Conservation (phyloP, 2,888 invertebrate species). For the Heliconius ethilla region DNA sequence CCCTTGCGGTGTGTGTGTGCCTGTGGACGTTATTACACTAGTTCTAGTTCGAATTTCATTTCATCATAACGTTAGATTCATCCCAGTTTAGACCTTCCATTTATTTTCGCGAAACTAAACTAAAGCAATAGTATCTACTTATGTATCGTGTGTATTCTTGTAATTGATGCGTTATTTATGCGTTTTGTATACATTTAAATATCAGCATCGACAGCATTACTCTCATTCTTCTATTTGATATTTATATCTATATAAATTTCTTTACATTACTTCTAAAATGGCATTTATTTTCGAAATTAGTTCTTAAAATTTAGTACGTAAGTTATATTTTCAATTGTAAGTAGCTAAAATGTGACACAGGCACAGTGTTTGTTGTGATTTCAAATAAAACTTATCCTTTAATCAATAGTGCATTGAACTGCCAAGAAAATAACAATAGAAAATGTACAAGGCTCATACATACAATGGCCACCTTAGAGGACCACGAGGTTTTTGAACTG, state of each 20-base stretch:
- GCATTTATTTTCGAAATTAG: slow-evolving; percentile 68
- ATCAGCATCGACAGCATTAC: slow-evolving; percentile 10
- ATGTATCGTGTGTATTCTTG: slow-evolving; percentile 35
- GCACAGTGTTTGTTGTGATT: slow-evolving; percentile 45
- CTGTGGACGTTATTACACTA: slow-evolving; percentile 51
- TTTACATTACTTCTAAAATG: slow-evolving; percentile 52
- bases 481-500: slow-evolving; percentile 42
- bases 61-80: slow-evolving; percentile 34
- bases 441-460: slow-evolving; percentile 40
- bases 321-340: slow-evolving; percentile 48
- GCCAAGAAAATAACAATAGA: slow-evolving; percentile 43
- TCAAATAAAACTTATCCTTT: slow-evolving; percentile 36
- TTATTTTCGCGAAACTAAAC: slow-evolving; percentile 14
- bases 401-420: slow-evolving; percentile 39
- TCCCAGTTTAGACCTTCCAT: slow-evolving; percentile 32
- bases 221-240: slow-evolving; percentile 4
- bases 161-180: slow-evolving; percentile 31
- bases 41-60: slow-evolving; percentile 41
- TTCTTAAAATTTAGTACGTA: slow-evolving; percentile 56
- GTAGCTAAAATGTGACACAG: slow-evolving; percentile 47
- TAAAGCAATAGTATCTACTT: slow-evolving; percentile 40
- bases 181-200: background rate
- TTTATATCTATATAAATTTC: slow-evolving; percentile 22
- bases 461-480: slow-evolving; percentile 39
- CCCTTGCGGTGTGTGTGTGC: slow-evolving; percentile 73